A percentile compares a stretch with the other conserved stretches of the same genome.
Conservation (phyloP, 1,140 invertebrate genomes). For the Trachymyrmex cornetzi region DNA sequence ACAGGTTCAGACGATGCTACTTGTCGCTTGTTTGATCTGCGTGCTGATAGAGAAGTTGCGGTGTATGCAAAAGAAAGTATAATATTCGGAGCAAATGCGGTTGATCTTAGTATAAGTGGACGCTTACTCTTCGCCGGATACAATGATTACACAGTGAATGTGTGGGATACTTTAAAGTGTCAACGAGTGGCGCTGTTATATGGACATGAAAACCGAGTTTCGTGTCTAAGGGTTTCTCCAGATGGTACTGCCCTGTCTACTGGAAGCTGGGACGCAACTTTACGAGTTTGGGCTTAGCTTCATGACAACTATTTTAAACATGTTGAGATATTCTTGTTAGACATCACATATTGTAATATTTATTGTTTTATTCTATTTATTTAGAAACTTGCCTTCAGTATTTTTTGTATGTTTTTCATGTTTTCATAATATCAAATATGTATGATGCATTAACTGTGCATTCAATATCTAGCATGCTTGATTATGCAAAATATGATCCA, state of each 20-base stretch:
- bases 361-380: slow-evolving; percentile 44
- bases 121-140: slow-evolving; percentile 99
- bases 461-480: slow-evolving; percentile 23
- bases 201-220: slow-evolving; percentile 99
- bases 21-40: slow-evolving; percentile 98
- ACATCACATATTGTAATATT: slow-evolving; percentile 14
- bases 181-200: slow-evolving; percentile 96
- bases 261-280: slow-evolving; percentile 98
- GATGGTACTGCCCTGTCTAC: slow-evolving; percentile 99
- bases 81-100: slow-evolving; percentile 99
- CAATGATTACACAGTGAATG: slow-evolving; percentile 99
- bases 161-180: slow-evolving; percentile 99
- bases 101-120: slow-evolving; percentile 98
- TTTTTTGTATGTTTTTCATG: slow-evolving; percentile 29
- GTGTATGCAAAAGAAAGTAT: slow-evolving; percentile 99
- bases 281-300: slow-evolving; percentile 91
- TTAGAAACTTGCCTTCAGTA: slow-evolving; percentile 1
- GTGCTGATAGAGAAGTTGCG: slow-evolving; percentile 99
- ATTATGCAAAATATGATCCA: slow-evolving; percentile 5
- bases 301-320: slow-evolving; percentile 13
- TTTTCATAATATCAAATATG: slow-evolving; percentile 34
- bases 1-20: slow-evolving; percentile 99
- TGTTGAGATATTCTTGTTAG: slow-evolving; percentile 15
- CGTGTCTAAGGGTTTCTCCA: slow-evolving; percentile 97
- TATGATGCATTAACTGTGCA: slow-evolving; percentile 2